Percentiles rank a stretch among this genome's conserved stretches.
These are phyloP conservation scores for Eptesicus fuscus DNA, from an alignment of 2,113 vertebrate genomes.

Conservation along the genomic window DNA sequence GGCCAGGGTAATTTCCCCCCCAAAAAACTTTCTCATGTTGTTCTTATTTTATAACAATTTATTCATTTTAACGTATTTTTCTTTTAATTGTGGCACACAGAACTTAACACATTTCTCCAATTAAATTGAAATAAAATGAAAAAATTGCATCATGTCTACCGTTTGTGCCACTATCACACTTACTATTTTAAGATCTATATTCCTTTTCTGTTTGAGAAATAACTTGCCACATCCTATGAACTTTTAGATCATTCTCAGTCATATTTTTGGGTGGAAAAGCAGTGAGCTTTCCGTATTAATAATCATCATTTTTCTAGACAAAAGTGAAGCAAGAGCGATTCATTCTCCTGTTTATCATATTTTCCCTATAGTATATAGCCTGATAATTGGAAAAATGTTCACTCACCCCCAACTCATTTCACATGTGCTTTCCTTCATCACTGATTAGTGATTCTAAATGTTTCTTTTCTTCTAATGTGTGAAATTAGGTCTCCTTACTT, in stretches of 20 bases:
- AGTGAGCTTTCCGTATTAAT: not conserved
- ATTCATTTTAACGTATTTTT: not conserved
- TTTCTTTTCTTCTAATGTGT: constrained; percentile 43
- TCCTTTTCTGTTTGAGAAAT: not conserved
- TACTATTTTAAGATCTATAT: not conserved
- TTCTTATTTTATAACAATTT: not conserved
- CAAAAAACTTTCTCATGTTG: not conserved
- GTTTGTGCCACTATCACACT: not conserved
- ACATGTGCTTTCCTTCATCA: constrained; percentile 26
- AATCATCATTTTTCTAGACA: not conserved
- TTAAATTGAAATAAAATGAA: not conserved
- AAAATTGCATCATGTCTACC: not conserved
- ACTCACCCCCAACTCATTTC: constrained; percentile 31
- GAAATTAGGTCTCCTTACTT: constrained; percentile 55
- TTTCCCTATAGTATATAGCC: not conserved
- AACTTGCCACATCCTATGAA: not conserved
- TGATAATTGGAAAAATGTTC: constrained; percentile 24
- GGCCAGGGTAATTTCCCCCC: not conserved
- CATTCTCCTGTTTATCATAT: not conserved
- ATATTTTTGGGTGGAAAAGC: not conserved
- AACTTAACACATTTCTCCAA: not conserved
- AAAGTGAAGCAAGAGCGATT: not conserved
- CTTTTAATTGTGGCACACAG: not conserved
- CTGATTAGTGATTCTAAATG: constrained; percentile 30
- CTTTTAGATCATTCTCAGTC: not conserved